phyloP scores from a whole-genome alignment of 2,797 vertebrate species.

The Rousettus madagascariensis region DNA sequence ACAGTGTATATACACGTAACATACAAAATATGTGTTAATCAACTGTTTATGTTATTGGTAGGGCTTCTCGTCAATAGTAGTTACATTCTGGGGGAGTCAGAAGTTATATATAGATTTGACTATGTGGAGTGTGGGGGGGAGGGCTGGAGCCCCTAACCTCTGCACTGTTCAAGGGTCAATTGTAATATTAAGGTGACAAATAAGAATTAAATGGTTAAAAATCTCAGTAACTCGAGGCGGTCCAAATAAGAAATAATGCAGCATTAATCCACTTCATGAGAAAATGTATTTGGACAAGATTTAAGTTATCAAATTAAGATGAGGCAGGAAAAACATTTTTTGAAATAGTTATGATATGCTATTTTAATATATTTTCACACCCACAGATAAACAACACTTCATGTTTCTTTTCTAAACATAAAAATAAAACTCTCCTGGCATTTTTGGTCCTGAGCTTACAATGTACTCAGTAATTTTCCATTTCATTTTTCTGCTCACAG shows the following conservation, averaged over 20 bases:
- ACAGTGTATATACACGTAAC: background rate
- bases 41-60: background rate
- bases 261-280: background rate
- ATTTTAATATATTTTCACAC: slow-evolving; percentile 55
- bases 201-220: background rate
- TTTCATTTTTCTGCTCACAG: slow-evolving; percentile 44
- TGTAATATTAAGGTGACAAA: background rate
- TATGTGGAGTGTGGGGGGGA: background rate
- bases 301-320: background rate
- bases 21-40: background rate
- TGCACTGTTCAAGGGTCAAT: background rate
- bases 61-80: background rate
- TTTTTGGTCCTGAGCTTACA: background rate
- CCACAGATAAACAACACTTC: slow-evolving; percentile 48
- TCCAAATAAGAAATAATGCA: background rate
- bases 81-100: background rate
- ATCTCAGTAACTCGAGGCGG: background rate
- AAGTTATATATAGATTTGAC: background rate
- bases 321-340: background rate
- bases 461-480: slow-evolving; percentile 68
- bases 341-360: background rate
- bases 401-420: slow-evolving; percentile 58
- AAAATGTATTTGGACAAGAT: background rate
- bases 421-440: slow-evolving; percentile 52
- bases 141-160: background rate